A percentile compares a stretch with the other conserved stretches of the same genome.
Conservation (phyloP, 2,113 vertebrate species). For the Macrotis lagotis region DNA sequence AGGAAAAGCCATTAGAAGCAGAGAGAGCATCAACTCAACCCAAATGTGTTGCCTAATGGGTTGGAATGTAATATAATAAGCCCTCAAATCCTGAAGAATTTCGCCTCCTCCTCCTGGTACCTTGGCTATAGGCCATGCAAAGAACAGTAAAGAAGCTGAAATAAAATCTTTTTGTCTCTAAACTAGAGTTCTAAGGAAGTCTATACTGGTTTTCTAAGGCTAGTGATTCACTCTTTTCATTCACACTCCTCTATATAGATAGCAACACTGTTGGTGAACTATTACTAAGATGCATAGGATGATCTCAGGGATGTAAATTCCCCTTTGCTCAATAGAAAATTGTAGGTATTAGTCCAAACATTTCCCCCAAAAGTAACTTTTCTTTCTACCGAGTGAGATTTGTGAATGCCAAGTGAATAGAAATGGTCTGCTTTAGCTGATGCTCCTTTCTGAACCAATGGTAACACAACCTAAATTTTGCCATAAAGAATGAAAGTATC, state of each 20-base stretch:
- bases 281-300: background rate
- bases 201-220: background rate
- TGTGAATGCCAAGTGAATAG: background rate
- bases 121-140: background rate
- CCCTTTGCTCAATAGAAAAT: background rate
- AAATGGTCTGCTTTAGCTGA: background rate
- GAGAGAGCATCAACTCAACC: background rate
- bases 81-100: background rate
- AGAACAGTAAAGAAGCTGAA: background rate
- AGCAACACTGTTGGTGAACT: background rate
- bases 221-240: background rate
- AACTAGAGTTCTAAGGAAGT: conserved; percentile 4
- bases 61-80: background rate
- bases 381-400: background rate
- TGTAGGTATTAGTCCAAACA: background rate
- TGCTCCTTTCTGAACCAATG: background rate
- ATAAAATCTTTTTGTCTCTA: background rate
- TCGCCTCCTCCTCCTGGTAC: background rate
- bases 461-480: background rate
- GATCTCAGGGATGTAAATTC: conserved; percentile 35
- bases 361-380: background rate
- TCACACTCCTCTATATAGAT: background rate
- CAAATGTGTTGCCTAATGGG: background rate
- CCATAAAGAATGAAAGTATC: background rate
- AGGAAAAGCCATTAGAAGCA: background rate